Base-by-base conservation (phyloP, 2,797 vertebrate genomes). In the Tenualosa thibaudeaui region DNA sequence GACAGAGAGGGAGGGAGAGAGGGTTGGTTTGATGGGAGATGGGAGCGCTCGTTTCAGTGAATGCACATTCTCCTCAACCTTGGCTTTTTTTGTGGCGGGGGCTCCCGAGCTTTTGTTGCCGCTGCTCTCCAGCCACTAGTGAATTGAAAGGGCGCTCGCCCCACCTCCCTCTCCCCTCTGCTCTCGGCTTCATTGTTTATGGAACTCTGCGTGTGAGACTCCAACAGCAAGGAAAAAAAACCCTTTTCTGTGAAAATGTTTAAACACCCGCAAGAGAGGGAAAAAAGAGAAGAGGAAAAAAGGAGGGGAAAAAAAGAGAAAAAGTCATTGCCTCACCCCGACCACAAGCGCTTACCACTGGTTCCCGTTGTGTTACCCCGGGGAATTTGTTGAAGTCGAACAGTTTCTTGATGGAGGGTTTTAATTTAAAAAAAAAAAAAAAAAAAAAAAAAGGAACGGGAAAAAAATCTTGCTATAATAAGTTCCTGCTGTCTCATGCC, bases 141-240 rank as follows among this genome's bases (percentile, higher is more conserved):
- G 88, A 92, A 92, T 91, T 93, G 88, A 91, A 93, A 92, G 89
- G 88, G 88, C 81, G 71, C 78, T 85, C 26, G 10, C 2, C 26
- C 75, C 22, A 37, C 54, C 81, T 15, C 65, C 82, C 56, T 82
- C 56, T 49, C 86, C 85, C 24, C 40, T 81, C 82, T 60, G 88
- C 65, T 91, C 85, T 75, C 26, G 87, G 89, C 85, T 82, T 91
- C 88, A 91, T 94, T 94, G 92, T 94, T 92, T 93, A 88, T 84
- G 78, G 82, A 87, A 37, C 53, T 81, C 68, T 81, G 40, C 22
- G 83, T 49, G 86, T 51, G 81, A 81, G 85, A 62, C 19, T 51
- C 65, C 5, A n/a, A 10, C 37, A 50, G 65, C 12, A 84, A 65
- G 62, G 40, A 17, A 8, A 19, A 75, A 24, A 71, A 40, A 84